Conservation (phyloP, 2,888 invertebrate species). For the Suillia variegata region DNA sequence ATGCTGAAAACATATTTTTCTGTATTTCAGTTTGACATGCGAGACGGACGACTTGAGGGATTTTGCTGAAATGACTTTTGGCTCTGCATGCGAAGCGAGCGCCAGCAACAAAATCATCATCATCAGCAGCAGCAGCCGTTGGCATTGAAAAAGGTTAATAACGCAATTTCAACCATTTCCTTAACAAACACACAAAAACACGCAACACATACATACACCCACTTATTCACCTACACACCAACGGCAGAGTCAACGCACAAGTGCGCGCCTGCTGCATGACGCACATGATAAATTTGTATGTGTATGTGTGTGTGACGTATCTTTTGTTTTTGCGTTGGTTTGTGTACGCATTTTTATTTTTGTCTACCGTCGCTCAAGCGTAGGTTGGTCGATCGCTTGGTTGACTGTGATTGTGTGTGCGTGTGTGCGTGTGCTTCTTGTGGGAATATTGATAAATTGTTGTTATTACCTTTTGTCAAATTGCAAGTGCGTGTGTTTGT, state of each 20-base stretch:
- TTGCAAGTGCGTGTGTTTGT: slow-evolving; percentile 20
- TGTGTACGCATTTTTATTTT: background rate
- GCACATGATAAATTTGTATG: too few species aligned
- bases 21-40: slow-evolving; percentile 32
- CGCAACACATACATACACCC: too few species aligned
- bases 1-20: slow-evolving; percentile 40
- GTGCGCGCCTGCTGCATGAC: background rate
- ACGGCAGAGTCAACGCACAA: background rate
- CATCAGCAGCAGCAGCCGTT: slow-evolving; percentile 32
- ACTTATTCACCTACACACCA: slow-evolving; percentile 16
- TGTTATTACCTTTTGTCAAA: slow-evolving; percentile 47
- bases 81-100: slow-evolving; percentile 45
- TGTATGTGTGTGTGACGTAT: background rate
- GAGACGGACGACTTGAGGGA: slow-evolving; percentile 56
- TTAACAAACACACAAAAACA: too few species aligned
- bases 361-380: too few species aligned
- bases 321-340: background rate
- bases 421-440: background rate
- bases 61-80: slow-evolving; percentile 59
- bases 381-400: too few species aligned
- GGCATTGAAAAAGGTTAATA: slow-evolving; percentile 55
- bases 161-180: slow-evolving; percentile 38
- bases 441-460: slow-evolving; percentile 51
- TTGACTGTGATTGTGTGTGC: background rate
- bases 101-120: slow-evolving; percentile 3